Conservation (phyloP, 2,888 invertebrate species). For the Melinaea menophilus region DNA sequence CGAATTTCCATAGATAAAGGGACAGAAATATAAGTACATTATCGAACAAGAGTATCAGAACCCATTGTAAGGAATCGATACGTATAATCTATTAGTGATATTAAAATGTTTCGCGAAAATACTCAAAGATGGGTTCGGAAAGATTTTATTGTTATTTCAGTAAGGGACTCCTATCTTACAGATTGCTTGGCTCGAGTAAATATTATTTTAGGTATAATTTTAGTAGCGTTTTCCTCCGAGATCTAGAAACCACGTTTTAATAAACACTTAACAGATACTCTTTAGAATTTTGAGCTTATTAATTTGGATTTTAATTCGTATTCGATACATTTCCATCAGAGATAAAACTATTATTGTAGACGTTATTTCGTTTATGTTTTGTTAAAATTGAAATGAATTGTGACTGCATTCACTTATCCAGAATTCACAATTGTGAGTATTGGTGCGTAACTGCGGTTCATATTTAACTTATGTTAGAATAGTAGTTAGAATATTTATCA, state of each 20-base stretch:
- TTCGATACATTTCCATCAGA: background rate
- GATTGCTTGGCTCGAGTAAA: conserved; percentile 43
- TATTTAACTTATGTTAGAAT: background rate
- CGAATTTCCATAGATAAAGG: conserved; percentile 11
- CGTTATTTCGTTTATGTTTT: no score
- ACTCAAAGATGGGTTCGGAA: conserved; percentile 43
- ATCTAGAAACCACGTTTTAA: conserved; percentile 29
- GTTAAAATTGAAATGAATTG: no score
- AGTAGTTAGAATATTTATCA: background rate
- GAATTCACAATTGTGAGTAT: no score
- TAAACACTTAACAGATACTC: conserved; percentile 29
- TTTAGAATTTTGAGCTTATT: conserved; percentile 24
- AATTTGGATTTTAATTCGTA: conserved; percentile 7
- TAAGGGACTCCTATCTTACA: conserved; percentile 37
- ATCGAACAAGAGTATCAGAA: conserved; percentile 56
- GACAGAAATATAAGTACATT: conserved; percentile 56
- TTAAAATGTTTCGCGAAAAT: conserved; percentile 55
- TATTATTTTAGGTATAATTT: conserved; percentile 39
- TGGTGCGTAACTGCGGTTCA: no score
- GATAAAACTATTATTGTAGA: no score
- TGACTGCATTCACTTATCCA: no score
- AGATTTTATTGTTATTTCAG: conserved; percentile 46
- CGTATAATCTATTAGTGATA: conserved; percentile 71
- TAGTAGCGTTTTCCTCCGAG: conserved; percentile 30
- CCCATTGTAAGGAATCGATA: conserved; percentile 64